Evolutionary conservation across 2,113 vertebrate species (phyloP).

Genomic region (Tinamus guttatus): DNA sequence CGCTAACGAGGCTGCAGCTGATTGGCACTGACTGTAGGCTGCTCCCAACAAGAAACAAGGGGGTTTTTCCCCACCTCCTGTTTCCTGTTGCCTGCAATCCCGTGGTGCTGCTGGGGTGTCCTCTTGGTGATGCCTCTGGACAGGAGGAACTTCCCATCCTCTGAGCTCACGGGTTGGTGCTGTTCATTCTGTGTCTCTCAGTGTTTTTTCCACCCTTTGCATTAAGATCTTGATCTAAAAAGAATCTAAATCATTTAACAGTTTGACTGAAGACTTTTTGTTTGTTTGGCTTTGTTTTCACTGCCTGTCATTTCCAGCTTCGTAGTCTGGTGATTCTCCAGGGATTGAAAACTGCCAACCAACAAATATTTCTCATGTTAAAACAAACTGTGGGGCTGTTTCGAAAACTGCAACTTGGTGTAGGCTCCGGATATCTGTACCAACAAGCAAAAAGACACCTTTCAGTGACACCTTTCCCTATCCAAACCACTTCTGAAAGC

Average conservation of each 20-base stretch:
- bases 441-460: neutral
- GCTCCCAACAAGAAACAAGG: neutral
- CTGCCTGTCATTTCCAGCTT: slow-evolving; percentile 7
- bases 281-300: neutral
- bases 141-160: neutral
- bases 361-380: neutral
- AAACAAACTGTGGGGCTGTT: neutral
- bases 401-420: neutral
- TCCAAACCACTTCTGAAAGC: neutral
- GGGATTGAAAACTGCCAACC: neutral
- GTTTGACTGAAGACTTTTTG: neutral
- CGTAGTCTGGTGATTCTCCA: neutral
- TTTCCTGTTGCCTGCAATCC: neutral
- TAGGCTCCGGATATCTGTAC: neutral
- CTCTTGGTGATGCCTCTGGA: neutral
- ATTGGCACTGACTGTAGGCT: neutral
- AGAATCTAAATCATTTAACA: neutral
- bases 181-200: slow-evolving; percentile 15
- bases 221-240: neutral
- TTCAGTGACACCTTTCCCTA: neutral
- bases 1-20: neutral
- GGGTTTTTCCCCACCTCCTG: neutral
- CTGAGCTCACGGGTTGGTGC: neutral
- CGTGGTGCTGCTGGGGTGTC: neutral
- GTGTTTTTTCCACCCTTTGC: neutral